These are phyloP conservation scores for Gadopsis bispinosus DNA, from an alignment of 2,797 vertebrate genomes.

Conservation along the genomic window DNA sequence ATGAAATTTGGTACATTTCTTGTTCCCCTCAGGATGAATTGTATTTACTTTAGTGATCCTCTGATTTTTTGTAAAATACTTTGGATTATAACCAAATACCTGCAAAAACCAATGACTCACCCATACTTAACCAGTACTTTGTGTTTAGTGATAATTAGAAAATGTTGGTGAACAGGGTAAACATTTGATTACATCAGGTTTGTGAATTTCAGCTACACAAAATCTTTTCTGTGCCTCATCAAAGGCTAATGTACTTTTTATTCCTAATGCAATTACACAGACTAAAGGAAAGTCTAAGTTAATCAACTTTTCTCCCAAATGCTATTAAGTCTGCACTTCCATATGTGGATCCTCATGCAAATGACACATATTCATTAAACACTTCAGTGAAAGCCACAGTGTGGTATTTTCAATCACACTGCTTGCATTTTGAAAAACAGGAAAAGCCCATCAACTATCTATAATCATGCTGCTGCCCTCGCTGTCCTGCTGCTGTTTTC, in stretches of 20 bases:
- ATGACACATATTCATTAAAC: conserved; percentile 37
- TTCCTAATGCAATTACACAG: conserved; percentile 11
- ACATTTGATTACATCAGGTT: background rate
- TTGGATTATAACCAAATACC: too few relatives aligned
- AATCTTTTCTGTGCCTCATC: background rate
- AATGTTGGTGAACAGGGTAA: too few relatives aligned
- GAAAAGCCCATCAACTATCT: conserved; percentile 30
- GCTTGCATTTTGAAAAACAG: conserved; percentile 14
- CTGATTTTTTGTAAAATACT: background rate
- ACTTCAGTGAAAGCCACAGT: conserved; percentile 5
- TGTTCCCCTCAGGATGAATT: background rate
- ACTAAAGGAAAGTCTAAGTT: background rate
- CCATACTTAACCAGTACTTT: too few relatives aligned
- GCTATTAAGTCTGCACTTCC: conserved; percentile 12
- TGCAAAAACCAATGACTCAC: too few relatives aligned
- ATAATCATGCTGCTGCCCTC: conserved; percentile 29
- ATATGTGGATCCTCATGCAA: conserved; percentile 22
- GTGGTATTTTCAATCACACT: conserved; percentile 1
- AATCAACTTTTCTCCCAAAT: conserved; percentile 2
- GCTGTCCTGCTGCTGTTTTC: conserved; percentile 35
- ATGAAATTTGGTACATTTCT: background rate
- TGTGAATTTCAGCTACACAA: background rate
- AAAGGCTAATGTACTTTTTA: background rate
- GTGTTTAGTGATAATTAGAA: too few relatives aligned
- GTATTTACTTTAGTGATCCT: background rate